phyloP scores from a whole-genome alignment of 2,888 invertebrate species.

The Labia minor region DNA sequence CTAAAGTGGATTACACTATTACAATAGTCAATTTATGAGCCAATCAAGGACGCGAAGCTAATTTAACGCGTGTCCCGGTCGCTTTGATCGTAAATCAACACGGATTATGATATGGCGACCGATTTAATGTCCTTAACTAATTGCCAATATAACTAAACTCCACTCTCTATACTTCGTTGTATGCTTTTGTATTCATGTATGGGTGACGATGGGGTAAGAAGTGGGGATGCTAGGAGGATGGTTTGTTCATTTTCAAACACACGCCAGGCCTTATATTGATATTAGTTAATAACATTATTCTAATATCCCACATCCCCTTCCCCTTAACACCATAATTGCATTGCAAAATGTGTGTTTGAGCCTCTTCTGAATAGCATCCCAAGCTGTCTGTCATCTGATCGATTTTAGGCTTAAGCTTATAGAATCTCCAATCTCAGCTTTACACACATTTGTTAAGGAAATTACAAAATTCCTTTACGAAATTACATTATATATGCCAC shows the following conservation, averaged over 20 bases:
- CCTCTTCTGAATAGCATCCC: conserved; percentile 4
- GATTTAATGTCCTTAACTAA: conserved; percentile 27
- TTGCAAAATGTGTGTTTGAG: conserved; percentile 5
- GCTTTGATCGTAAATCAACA: conserved; percentile 27
- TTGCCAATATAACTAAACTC: conserved; percentile 24
- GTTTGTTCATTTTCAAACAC: conserved; percentile 13
- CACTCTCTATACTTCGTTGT: neutral
- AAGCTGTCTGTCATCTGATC: conserved; percentile 13
- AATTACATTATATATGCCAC: no score
- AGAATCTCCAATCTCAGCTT: neutral
- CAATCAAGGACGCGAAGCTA: conserved; percentile 26
- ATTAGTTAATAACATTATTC: conserved; percentile 13
- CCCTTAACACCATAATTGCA: conserved; percentile 7
- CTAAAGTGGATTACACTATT: conserved; percentile 13
- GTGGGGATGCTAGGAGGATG: no score
- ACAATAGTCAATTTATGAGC: conserved; percentile 27
- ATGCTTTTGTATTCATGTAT: conserved; percentile 13
- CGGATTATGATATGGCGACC: conserved; percentile 26
- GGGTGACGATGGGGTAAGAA: no score
- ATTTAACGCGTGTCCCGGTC: conserved; percentile 26
- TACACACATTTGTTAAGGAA: neutral
- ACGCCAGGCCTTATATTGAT: conserved; percentile 1
- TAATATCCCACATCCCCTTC: no score
- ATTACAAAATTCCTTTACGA: neutral
- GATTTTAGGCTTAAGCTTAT: conserved; percentile 2